Conservation (phyloP, 2,797 vertebrate species). For the Monodelphis domestica region DNA sequence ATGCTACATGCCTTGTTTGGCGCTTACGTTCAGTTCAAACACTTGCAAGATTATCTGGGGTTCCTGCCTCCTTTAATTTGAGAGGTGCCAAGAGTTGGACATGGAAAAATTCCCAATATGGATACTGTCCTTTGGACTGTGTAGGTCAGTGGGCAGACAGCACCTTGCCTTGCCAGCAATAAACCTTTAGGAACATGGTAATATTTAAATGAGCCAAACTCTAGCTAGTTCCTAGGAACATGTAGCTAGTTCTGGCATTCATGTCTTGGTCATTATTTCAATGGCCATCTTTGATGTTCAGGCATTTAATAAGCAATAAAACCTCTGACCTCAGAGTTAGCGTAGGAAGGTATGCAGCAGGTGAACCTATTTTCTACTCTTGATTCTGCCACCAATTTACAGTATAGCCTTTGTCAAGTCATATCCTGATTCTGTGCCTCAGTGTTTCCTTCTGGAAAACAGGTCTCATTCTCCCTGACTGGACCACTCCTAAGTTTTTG, state of each 20-base stretch:
- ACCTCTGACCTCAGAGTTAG: neutral
- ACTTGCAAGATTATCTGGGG: neutral
- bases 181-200: neutral
- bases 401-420: neutral
- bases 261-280: neutral
- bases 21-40: neutral
- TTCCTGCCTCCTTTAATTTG: neutral
- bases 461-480: neutral
- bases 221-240: neutral
- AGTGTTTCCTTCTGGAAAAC: neutral
- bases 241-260: neutral
- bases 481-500: neutral
- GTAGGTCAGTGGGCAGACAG: neutral
- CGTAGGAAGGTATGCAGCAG: neutral
- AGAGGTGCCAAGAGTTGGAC: neutral
- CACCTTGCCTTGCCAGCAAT: neutral
- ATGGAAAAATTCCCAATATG: neutral
- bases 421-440: neutral
- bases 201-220: neutral
- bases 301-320: neutral
- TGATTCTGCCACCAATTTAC: neutral
- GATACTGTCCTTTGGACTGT: neutral
- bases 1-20: neutral
- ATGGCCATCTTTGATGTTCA: neutral
- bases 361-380: neutral